Percentiles rank a stretch among this genome's conserved stretches.
Conservation (phyloP, 2,797 vertebrate species). For the Etheostoma nigrum region DNA sequence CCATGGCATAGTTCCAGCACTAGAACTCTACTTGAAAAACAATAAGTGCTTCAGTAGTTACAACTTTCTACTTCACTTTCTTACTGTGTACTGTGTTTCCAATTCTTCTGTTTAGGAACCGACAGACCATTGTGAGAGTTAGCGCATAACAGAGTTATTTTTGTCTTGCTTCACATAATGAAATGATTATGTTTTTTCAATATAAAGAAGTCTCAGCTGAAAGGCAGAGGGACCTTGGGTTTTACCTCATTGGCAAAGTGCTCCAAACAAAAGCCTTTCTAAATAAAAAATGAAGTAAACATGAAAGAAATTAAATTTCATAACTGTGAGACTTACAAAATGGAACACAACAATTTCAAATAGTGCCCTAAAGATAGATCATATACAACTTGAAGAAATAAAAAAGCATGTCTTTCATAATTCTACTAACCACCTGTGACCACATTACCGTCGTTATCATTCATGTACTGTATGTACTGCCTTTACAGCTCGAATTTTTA, state of each 20-base stretch:
- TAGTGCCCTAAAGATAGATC: not conserved
- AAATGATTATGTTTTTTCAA: constrained; percentile 36
- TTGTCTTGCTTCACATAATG: constrained; percentile 22
- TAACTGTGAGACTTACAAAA: not conserved
- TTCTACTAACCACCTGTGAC: not conserved
- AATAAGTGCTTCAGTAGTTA: not conserved
- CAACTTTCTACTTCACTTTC: constrained; percentile 1
- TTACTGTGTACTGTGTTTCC: constrained; percentile 1
- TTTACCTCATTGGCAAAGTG: constrained; percentile 8
- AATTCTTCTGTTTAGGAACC: constrained; percentile 16
- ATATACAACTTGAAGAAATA: not conserved
- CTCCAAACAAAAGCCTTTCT: constrained; percentile 34
- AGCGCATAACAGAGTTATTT: constrained; percentile 13
- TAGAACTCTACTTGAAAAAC: not conserved
- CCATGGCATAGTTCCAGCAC: not conserved
- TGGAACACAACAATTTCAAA: not conserved
- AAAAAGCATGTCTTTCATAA: not conserved
- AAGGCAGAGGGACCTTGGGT: constrained; percentile 12
- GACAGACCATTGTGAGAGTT: constrained; percentile 17
- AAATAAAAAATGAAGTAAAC: not conserved
- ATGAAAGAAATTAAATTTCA: not conserved
- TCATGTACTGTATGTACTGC: not conserved
- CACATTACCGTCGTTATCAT: not conserved
- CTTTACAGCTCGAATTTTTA: not conserved
- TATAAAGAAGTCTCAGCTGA: constrained; percentile 25